Base-by-base conservation (phyloP, 1,140 invertebrate genomes). In the Drosophila pseudoobscura region DNA sequence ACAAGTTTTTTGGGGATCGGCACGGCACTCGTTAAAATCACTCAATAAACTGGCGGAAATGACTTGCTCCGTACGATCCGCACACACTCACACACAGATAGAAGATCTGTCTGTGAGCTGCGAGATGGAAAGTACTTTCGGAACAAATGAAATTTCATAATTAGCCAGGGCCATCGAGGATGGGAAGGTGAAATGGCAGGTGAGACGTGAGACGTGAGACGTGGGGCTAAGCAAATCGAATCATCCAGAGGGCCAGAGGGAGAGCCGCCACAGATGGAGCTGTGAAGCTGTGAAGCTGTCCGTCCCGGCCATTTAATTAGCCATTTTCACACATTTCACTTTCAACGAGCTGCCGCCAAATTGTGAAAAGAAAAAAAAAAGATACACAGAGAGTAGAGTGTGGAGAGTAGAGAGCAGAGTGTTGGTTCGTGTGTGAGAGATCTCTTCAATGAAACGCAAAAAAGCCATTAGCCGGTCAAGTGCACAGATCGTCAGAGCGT, bases 241-340 rank as follows among this genome's bases (percentile, higher is more conserved):
- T 74, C 59, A 79, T 57, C 70, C n/a, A 3, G 20, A 17, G 49
- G 29, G n/a, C 41, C 20, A 44, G 20, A 20, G 15, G 17, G n/a
- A 44, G 51, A 13, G 24, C 8, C 8, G 31, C 31, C 31, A 31
- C 26, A 24, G 20, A 29, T 44, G 47, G 24, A 35, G 39, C 43
- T 54, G 56, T 44, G 41, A 4, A 31, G 44, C 73, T 46, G 24
- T 26, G 24, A 39, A 58, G 29, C 29, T 64, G 71, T 56, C 35
- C 60, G 63, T 75, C 76, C 76, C 78, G 61, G 69, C 71, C 83
- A 79, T 87, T 87, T 87, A 87, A 87, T 87, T 87, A 88, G 79
- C 72, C 63, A 77, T 89, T 88, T 88, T 88, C 83, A 89, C 83
- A 88, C 83, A 84, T 88, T 88, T 89, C 84, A 88, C 83, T 88